Evolutionary conservation across 2,113 vertebrate species (phyloP).

Genomic region (Ploceus nigricollis): DNA sequence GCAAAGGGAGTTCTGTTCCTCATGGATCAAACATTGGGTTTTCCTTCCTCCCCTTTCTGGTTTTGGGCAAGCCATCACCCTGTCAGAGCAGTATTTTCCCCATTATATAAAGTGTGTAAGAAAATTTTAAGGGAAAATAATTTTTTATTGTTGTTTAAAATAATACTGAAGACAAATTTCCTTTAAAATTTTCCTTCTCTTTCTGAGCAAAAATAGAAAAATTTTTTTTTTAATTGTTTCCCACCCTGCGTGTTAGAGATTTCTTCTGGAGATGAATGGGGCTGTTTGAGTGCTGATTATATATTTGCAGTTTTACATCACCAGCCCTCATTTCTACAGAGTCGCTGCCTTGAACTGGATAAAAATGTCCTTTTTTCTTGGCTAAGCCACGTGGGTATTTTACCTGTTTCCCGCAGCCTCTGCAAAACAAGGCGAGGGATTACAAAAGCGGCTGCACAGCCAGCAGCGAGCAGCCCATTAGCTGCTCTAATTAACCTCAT

Average conservation of each 20-base stretch:
- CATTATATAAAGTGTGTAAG: not conserved
- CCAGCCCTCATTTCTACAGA: not conserved
- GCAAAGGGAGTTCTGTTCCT: not conserved
- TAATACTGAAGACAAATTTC: not conserved
- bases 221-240: not conserved
- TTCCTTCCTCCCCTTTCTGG: not conserved
- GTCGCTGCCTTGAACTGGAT: not conserved
- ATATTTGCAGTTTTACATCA: not conserved
- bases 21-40: not conserved
- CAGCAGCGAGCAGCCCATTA: not conserved
- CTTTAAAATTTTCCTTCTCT: not conserved
- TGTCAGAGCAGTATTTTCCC: not conserved
- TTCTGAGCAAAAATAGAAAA: not conserved
- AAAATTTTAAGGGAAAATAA: not conserved
- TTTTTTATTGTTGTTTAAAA: not conserved
- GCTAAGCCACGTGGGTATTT: not conserved
- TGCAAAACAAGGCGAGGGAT: not conserved
- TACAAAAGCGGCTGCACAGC: not conserved
- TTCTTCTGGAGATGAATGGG: not conserved
- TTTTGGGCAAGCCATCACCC: not conserved
- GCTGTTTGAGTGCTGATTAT: not conserved
- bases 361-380: not conserved
- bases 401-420: not conserved
- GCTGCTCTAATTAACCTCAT: slow-evolving; percentile 46
- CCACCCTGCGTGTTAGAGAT: not conserved